phyloP scores from a whole-genome alignment of 2,113 vertebrate genomes.

The Passerina amoena region DNA sequence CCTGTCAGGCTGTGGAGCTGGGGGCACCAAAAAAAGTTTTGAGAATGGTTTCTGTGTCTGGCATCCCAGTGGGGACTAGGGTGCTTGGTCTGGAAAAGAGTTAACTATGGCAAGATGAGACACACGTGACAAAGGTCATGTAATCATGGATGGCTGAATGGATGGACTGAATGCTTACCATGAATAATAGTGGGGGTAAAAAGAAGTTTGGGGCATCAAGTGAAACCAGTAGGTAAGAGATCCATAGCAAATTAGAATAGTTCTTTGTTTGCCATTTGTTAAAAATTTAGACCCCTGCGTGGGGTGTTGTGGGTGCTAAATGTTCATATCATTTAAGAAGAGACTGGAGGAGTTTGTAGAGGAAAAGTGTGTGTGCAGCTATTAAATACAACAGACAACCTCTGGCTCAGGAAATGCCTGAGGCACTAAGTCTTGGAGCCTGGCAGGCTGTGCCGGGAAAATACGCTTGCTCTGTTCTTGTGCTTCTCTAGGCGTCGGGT shows the following conservation, averaged over 20 bases:
- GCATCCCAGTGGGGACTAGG: not conserved
- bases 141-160: not conserved
- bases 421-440: constrained; percentile 21
- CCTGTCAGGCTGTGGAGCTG: not conserved
- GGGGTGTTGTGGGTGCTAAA: not conserved
- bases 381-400: constrained; percentile 16
- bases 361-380: not conserved
- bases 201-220: not conserved
- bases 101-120: not conserved
- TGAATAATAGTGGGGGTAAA: not conserved
- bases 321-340: not conserved
- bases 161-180: not conserved
- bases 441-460: not conserved
- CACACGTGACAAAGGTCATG: not conserved
- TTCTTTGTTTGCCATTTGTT: not conserved
- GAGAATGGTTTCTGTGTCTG: not conserved
- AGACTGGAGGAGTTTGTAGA: not conserved
- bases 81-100: not conserved
- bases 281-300: not conserved
- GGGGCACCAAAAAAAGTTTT: not conserved
- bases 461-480: not conserved
- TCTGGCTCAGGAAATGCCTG: constrained; percentile 26
- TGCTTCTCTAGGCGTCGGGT: not conserved
- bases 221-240: not conserved
- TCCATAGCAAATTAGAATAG: not conserved